These are phyloP conservation scores for Neodiprion virginianus DNA, from an alignment of 1,140 invertebrate species.

Conservation along the genomic window DNA sequence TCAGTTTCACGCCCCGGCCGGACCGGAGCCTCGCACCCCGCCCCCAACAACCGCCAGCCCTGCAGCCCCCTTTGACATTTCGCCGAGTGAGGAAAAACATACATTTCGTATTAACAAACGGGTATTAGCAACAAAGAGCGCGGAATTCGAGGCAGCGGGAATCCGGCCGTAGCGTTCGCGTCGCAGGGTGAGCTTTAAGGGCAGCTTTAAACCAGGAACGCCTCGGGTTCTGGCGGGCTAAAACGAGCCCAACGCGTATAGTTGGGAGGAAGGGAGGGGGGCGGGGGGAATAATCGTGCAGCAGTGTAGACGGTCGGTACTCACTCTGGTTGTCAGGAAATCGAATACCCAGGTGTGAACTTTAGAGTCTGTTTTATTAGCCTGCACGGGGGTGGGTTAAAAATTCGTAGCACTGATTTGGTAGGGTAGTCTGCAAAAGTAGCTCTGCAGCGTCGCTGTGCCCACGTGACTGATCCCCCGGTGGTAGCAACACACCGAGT, in stretches of 20 bases:
- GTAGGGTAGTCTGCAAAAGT: background rate
- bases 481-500: too few relatives aligned
- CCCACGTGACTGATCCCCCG: background rate
- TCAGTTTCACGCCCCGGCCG: background rate
- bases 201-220: too few relatives aligned
- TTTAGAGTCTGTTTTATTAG: too few relatives aligned
- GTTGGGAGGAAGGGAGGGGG: background rate
- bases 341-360: background rate
- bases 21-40: too few relatives aligned
- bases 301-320: background rate
- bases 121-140: background rate
- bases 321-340: constrained; percentile 7
- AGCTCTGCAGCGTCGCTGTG: background rate
- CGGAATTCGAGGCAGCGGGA: background rate
- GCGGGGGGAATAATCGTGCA: background rate
- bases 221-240: too few relatives aligned
- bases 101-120: too few relatives aligned
- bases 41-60: too few relatives aligned
- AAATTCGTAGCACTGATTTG: background rate
- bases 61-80: too few relatives aligned
- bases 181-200: background rate
- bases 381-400: too few relatives aligned
- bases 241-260: too few relatives aligned
- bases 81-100: too few relatives aligned
- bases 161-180: background rate